Evolutionary conservation across 2,113 vertebrate genomes (phyloP), one percentile per base, ranked within the genome.

Genomic region (Oceanites oceanicus): DNA sequence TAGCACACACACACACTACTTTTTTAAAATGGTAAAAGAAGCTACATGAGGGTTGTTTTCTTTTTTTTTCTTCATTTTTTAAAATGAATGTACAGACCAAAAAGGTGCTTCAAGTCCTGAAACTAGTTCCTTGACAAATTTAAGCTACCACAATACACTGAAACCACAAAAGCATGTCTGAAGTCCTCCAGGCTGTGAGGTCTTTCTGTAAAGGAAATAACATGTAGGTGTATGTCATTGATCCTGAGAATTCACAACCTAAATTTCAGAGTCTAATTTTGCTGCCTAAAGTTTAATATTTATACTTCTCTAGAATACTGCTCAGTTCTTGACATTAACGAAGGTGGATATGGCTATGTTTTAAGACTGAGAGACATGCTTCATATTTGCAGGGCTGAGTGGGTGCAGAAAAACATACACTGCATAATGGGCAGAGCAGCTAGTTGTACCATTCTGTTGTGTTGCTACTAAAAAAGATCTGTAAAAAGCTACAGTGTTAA

Each of bases 231-330:
- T 61, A 56, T 9, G 32, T 36, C 81, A 76, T 63, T 36, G 10
- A 73, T 68, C n/a, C 47, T 25, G 13, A 62, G 42, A 81, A 61
- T 56, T 74, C 73, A 76, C 34, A 80, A 63, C 5, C 34, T 45
- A 26, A 59, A 91, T 76, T 94, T 90, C 42, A 92, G 58, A 81
- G n/a, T 55, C 50, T 59, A 36, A 34, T 59, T 95, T 63, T 80
- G 32, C 22, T 84, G 38, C 68, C 74, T 71, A 16, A 65, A 92
- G n/a, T 92, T 53, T 52, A 44, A 47, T 44, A 55, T 55, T 91
- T 63, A 38, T 36, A 63, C 8, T 32, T 38, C 55, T 30, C 50
- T 52, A 81, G 36, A 83, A 63, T 34, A 81, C 15, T 40, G 40
- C 23, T 71, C 36, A 36, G 40, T 23, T 90, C 56, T 47, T 79